A percentile compares a stretch with the other conserved stretches of the same genome.
Conservation (phyloP, 2,888 invertebrate species). For the Papilio protenor region DNA sequence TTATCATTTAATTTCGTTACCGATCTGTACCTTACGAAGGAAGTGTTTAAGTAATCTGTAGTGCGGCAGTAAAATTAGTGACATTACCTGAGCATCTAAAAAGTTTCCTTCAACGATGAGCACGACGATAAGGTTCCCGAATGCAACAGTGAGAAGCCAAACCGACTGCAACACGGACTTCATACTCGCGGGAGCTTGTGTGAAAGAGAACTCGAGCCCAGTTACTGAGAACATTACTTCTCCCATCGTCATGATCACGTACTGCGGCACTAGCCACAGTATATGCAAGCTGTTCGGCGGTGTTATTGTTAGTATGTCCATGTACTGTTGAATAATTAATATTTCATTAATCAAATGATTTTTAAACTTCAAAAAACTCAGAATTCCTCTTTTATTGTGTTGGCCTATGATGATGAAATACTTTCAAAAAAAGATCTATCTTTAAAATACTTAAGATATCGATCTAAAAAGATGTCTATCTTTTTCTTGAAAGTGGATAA, state of each 20-base stretch:
- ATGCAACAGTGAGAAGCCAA: slow-evolving; percentile 96
- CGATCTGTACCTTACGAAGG: too few relatives aligned
- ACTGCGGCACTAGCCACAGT: slow-evolving; percentile 95
- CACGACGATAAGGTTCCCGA: slow-evolving; percentile 97
- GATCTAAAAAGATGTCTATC: too few relatives aligned
- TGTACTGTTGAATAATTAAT: slow-evolving; percentile 56
- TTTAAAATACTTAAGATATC: too few relatives aligned
- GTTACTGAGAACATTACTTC: slow-evolving; percentile 99
- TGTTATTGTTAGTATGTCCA: slow-evolving; percentile 80
- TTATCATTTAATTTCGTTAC: too few relatives aligned
- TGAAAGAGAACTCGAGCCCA: slow-evolving; percentile 97
- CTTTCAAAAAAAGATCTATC: too few relatives aligned
- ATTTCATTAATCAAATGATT: background rate
- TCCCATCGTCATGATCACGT: slow-evolving; percentile 94
- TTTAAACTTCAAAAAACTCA: too few relatives aligned
- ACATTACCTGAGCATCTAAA: slow-evolving; percentile 89
- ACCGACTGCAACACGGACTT: slow-evolving; percentile 96
- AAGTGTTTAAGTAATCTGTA: too few relatives aligned
- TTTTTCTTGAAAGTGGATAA: too few relatives aligned
- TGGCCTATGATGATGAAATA: background rate
- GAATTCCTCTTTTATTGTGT: too few relatives aligned
- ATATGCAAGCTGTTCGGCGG: slow-evolving; percentile 91
- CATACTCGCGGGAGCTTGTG: slow-evolving; percentile 96
- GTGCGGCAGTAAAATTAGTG: background rate
- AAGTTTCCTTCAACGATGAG: slow-evolving; percentile 92